Base-by-base conservation (phyloP, 2,113 vertebrate genomes). In the Indicator maculatus region DNA sequence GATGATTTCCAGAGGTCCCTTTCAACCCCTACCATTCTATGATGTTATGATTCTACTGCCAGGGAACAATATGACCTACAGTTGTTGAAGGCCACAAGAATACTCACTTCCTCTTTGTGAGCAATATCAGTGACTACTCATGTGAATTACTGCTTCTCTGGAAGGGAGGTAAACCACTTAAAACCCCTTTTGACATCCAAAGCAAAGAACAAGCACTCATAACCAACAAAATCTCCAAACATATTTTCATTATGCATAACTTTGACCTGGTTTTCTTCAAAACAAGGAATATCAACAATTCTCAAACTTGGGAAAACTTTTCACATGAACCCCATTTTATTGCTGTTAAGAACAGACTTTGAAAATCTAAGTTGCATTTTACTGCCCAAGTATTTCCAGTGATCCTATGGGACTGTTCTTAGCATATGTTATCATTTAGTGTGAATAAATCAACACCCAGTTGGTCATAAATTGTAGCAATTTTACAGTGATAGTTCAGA, bases 401-500 rank as follows among this genome's bases (percentile, higher is more conserved):
- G 31, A 60, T 72, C 59, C n/a, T 86, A 33, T 45, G 76, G 26
- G 83, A 69, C 45, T 81, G 66, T n/a, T 81, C 52, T 90, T 69
- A 64, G 55, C n/a, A 63, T 77, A 85, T 52, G 52, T 74, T 89
- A 89, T 85, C 72, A 67, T 86, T 90, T 77, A 53, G 30, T 55
- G 27, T 38, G 41, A 89, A 31, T 85, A 87, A 92, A 95, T 94
- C 93, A 89, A 94, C 92, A 92, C n/a, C 31, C 41, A 85, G 16
- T 23, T 41, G 45, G 60, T 59, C 33, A 65, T 83, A 55, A 44
- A 80, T 76, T 92, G 56, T 56, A 93, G 78, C 19, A 82, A 76
- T 90, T 96, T 88, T 63, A 88, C 28, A 75, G 61, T 84, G 39
- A 16, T 41, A 92, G 96, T 93, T 91, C 75, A 97, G 80, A 96